These are phyloP conservation scores for Pampus argenteus DNA, from an alignment of 2,797 vertebrate species.

Conservation along the genomic window DNA sequence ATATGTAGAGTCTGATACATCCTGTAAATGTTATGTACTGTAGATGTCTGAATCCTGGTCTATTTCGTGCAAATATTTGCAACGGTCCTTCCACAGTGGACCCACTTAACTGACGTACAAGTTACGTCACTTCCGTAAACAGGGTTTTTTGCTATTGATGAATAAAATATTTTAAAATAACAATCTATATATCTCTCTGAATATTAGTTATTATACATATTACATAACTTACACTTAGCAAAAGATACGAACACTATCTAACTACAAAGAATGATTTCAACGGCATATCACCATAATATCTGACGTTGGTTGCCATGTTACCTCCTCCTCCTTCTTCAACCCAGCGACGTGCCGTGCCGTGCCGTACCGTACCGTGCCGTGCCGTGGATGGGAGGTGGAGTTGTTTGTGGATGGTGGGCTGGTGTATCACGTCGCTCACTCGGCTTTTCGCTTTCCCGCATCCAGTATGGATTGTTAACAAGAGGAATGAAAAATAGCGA, in stretches of 20 bases:
- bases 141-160: background rate
- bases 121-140: slow-evolving; percentile 60
- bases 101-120: slow-evolving; percentile 30
- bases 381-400: slow-evolving; percentile 39
- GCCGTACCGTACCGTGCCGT: background rate
- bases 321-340: slow-evolving; percentile 14
- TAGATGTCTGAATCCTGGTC: no score
- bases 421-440: slow-evolving; percentile 47
- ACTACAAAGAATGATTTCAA: background rate
- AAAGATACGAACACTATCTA: background rate
- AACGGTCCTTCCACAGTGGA: background rate
- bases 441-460: slow-evolving; percentile 7
- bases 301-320: slow-evolving; percentile 26
- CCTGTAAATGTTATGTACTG: no score
- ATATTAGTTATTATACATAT: background rate
- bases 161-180: background rate
- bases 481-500: slow-evolving; percentile 28
- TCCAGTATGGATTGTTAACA: background rate
- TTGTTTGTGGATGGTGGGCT: slow-evolving; percentile 58
- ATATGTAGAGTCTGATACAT: no score
- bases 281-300: background rate
- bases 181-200: background rate
- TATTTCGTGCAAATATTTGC: background rate
- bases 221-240: background rate
- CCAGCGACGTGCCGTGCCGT: slow-evolving; percentile 39